phyloP scores from a whole-genome alignment of 2,888 invertebrate genomes.

The Pyrrhosoma nymphula region DNA sequence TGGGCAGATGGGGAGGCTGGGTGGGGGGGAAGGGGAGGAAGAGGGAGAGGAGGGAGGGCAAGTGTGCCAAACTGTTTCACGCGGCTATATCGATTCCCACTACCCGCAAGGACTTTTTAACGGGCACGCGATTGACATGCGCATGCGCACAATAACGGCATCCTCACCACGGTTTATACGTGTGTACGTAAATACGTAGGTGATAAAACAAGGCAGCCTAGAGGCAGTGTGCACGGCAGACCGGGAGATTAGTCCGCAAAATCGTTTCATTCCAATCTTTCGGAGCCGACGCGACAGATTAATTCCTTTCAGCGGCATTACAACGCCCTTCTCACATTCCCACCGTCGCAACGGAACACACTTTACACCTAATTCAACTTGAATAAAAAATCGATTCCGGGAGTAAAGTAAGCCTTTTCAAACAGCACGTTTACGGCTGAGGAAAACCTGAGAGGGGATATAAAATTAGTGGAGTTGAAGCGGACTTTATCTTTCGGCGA shows the following conservation, averaged over 20 bases:
- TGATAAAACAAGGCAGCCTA: not conserved
- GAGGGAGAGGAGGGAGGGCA: not conserved
- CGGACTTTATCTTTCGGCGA: not conserved
- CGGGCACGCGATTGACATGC: conserved; percentile 55
- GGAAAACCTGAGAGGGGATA: not conserved
- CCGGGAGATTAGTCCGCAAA: not conserved
- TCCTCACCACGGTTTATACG: not conserved
- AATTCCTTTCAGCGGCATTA: not conserved
- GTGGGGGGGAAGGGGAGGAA: not conserved
- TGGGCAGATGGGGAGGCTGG: not conserved
- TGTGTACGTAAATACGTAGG: not conserved
- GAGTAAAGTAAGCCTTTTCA: not conserved
- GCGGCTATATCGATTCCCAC: conserved; percentile 57
- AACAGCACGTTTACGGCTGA: not conserved
- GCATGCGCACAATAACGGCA: conserved; percentile 23
- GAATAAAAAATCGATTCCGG: conserved; percentile 8
- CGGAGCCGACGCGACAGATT: not conserved
- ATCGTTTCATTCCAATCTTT: not conserved
- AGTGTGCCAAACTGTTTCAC: conserved; percentile 66
- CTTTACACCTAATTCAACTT: not conserved
- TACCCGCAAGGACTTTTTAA: conserved; percentile 61
- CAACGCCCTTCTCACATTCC: not conserved
- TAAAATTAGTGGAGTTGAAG: not conserved
- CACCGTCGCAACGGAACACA: not conserved
- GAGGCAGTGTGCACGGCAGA: not conserved